Evolutionary conservation across 2,113 vertebrate species (phyloP).

Genomic region (Motacilla tschutschensis): DNA sequence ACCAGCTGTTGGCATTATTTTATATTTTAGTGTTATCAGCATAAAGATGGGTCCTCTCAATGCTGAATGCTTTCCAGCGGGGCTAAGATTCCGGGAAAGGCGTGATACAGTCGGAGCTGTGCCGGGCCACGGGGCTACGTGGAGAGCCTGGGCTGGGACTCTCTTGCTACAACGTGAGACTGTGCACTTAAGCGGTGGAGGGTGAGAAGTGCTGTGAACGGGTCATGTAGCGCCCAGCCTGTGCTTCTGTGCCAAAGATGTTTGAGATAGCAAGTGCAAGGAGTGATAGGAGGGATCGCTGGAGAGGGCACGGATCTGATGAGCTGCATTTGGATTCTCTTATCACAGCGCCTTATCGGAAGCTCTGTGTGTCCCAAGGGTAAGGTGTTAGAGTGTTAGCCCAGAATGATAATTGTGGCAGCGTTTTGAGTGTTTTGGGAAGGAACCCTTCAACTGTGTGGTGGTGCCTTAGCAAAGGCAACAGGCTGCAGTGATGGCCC

Average conservation of each 20-base stretch:
- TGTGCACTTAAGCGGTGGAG: background rate
- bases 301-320: background rate
- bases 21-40: constrained; percentile 85
- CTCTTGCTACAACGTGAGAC: background rate
- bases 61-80: constrained; percentile 75
- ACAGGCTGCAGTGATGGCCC: background rate
- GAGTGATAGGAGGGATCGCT: background rate
- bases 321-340: constrained; percentile 8
- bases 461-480: background rate
- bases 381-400: constrained; percentile 15
- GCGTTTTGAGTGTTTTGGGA: background rate
- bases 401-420: constrained; percentile 19
- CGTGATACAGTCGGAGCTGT: background rate
- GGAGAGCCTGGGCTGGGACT: background rate
- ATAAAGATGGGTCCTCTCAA: constrained; percentile 80
- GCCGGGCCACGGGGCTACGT: background rate
- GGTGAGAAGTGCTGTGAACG: background rate
- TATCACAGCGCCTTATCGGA: background rate
- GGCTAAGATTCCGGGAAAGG: constrained; percentile 62
- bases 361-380: constrained; percentile 3
- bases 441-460: constrained; percentile 15
- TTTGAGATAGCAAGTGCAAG: background rate
- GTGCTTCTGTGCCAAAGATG: background rate
- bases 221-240: background rate
- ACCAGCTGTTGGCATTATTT: constrained; percentile 87